Evolutionary conservation across 2,113 vertebrate genomes (phyloP).

Genomic region (Noctilio leporinus): DNA sequence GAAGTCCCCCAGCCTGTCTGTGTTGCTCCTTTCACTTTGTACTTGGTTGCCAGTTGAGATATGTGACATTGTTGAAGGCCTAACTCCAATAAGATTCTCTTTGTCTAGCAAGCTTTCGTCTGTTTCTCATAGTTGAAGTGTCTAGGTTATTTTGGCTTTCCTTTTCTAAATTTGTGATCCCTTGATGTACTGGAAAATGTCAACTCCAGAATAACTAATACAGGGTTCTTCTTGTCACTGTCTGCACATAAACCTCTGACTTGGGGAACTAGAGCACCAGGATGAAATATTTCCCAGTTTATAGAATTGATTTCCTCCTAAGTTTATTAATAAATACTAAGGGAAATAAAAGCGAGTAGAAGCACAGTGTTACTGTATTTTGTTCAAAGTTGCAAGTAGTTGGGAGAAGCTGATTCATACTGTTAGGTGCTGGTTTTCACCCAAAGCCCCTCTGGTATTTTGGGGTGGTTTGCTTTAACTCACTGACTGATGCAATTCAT

Average conservation of each 20-base stretch:
- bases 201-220: not conserved
- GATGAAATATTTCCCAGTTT: not conserved
- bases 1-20: rapidly evolving
- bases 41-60: not conserved
- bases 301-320: not conserved
- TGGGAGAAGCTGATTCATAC: not conserved
- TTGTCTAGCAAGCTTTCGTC: not conserved
- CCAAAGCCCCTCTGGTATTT: not conserved
- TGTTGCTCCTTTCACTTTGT: not conserved
- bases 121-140: not conserved
- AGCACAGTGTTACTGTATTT: not conserved
- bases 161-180: not conserved
- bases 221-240: not conserved
- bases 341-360: not conserved
- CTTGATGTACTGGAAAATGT: not conserved
- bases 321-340: not conserved
- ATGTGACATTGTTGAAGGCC: rapidly evolving
- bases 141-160: not conserved
- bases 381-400: not conserved
- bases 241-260: not conserved
- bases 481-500: not conserved
- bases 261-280: not conserved
- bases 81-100: not conserved
- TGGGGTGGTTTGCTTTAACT: not conserved
- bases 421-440: not conserved